Evolutionary conservation across 2,888 invertebrate genomes (phyloP).

Genomic region (Papilio gigon): DNA sequence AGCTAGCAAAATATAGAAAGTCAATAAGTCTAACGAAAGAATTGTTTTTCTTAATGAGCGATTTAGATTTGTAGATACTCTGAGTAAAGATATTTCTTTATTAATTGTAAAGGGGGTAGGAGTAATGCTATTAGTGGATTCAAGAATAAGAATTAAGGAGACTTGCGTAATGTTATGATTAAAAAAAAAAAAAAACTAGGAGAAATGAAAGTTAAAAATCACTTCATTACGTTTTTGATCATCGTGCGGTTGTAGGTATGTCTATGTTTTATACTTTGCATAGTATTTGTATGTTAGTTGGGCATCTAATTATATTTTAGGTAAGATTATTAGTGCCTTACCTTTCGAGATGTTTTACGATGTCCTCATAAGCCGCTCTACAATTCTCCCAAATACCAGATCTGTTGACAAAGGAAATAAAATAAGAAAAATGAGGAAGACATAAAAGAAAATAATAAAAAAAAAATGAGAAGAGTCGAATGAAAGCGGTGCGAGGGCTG

Average conservation of each 20-base stretch:
- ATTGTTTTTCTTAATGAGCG: too few relatives aligned
- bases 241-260: not conserved
- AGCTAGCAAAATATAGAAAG: too few relatives aligned
- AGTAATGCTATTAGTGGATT: not conserved
- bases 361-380: conserved; percentile 96
- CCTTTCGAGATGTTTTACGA: conserved; percentile 97
- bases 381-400: conserved; percentile 97
- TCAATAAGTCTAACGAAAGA: too few relatives aligned
- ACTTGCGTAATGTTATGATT: not conserved
- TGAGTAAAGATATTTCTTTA: too few relatives aligned
- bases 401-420: conserved; percentile 82
- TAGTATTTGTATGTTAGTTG: not conserved
- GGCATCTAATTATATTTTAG: conserved; percentile 33
- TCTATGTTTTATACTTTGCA: too few relatives aligned
- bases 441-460: conserved; percentile 53
- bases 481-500: conserved; percentile 45
- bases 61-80: too few relatives aligned
- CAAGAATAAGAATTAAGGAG: not conserved
- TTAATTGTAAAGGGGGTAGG: too few relatives aligned
- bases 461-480: conserved; percentile 51
- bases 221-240: not conserved
- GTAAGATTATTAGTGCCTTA: conserved; percentile 74
- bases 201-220: not conserved
- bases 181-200: not conserved
- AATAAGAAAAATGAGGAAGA: conserved; percentile 69